Evolutionary conservation across 2,888 invertebrate genomes (phyloP).

Genomic region (Nomada hirtipes): DNA sequence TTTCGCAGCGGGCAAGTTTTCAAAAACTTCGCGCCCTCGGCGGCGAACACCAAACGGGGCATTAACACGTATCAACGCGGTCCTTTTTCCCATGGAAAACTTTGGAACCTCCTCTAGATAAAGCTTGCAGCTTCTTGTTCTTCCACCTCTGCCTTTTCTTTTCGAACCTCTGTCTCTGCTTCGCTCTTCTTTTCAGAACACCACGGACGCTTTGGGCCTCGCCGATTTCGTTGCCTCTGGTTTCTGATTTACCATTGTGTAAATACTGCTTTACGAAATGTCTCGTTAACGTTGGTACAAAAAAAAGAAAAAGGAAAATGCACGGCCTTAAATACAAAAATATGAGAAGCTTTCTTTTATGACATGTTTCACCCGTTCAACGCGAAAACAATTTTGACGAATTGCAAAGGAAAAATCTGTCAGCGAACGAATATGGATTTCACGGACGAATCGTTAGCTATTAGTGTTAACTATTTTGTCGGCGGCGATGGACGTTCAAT

Average conservation of each 20-base stretch:
- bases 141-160: not conserved
- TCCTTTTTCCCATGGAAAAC: not conserved
- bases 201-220: too few relatives aligned
- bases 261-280: too few relatives aligned
- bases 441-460: too few relatives aligned
- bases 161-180: not conserved
- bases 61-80: constrained; percentile 24
- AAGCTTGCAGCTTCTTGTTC: not conserved
- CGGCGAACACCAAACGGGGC: not conserved
- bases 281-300: too few relatives aligned
- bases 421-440: too few relatives aligned
- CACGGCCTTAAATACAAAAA: too few relatives aligned
- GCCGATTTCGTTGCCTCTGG: not conserved
- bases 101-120: not conserved
- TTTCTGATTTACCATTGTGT: not conserved
- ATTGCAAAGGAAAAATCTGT: too few relatives aligned
- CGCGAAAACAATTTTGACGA: too few relatives aligned
- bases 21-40: not conserved
- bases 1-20: not conserved
- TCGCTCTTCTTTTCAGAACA: not conserved
- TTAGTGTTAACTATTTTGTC: not conserved
- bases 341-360: too few relatives aligned
- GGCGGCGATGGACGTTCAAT: not conserved
- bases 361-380: too few relatives aligned
- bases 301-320: too few relatives aligned